Base-by-base conservation (phyloP, 2,888 invertebrate genomes). In the Chrysolina haemoptera region DNA sequence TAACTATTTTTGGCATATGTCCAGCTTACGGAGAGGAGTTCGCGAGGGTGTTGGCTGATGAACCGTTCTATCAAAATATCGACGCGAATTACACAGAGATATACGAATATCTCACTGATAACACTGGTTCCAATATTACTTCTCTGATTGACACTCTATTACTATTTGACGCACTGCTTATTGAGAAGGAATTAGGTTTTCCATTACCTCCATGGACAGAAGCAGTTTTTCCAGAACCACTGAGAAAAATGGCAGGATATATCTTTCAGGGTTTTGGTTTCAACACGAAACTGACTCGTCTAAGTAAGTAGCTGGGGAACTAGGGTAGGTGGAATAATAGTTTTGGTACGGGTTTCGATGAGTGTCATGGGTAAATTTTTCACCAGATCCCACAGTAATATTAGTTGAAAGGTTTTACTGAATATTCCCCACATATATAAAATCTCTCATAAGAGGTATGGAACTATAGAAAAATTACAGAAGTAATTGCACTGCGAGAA, bases 61-160 rank as follows among this genome's bases (percentile, higher is more conserved):
- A 71, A n/a, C 22, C 62, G 9, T 82, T 76, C 76, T 79, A 8
- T 81, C 84, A 89, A 4, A 84, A 91, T 41, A 87, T 92, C 53
- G 86, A 73, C 41, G 40, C 88, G 74, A 87, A 90, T 79, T 92
- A 92, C 84, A 82, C 89, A 73, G 83, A 88, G 22, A 83, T 95
- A 1, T 94, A 43, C 18, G 53, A 65, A 9, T 73, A 72, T 14
- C 0, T 76, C n/a, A 62, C 68, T 0, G 14, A 70, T 1, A 8
- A 74, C 18, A 40, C 71, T 35, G 74, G 74, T 6, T 11, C 5
- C 0, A 68, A 67, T n/a, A 48, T 70, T 5, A 70, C 48, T 1
- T 27, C 22, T 0, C 12, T 74, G 11, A 11, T 4, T 6, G 68
- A 63, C 3, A 27, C 20, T 18, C 1, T 1, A 11, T 0, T 1